Evolutionary conservation across 2,797 vertebrate species (phyloP).

Genomic region (Pteropus rufus): DNA sequence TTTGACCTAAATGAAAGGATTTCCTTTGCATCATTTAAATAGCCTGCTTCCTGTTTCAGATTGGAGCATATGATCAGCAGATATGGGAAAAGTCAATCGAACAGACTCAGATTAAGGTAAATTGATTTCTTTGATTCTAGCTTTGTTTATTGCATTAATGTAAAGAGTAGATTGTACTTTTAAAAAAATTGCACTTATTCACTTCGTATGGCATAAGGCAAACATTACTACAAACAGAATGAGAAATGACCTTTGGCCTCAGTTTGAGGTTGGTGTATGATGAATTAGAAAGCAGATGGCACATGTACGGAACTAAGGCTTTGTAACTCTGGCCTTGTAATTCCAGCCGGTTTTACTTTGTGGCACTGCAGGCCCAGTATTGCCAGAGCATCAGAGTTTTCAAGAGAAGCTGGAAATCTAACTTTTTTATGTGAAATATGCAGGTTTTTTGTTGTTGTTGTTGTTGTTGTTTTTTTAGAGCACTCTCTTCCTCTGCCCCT

Average conservation of each 20-base stretch:
- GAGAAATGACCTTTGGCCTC: background rate
- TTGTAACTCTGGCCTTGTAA: background rate
- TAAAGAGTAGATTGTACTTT: constrained; percentile 15
- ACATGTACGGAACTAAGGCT: background rate
- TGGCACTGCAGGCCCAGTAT: background rate
- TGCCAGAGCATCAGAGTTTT: constrained; percentile 9
- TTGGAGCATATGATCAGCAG: constrained; percentile 96
- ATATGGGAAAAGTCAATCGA: constrained; percentile 96
- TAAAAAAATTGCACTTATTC: background rate
- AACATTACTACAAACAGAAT: background rate
- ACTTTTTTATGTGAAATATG: background rate
- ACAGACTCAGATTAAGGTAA: constrained; percentile 92
- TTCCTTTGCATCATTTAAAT: constrained; percentile 30
- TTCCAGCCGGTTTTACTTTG: background rate
- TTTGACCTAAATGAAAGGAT: constrained; percentile 5
- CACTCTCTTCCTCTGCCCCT: background rate
- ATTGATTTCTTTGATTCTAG: constrained; percentile 40
- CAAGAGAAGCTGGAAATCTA: background rate
- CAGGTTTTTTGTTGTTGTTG: background rate
- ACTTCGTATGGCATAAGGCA: background rate
- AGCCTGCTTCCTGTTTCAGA: constrained; percentile 83
- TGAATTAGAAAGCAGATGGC: background rate
- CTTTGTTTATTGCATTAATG: constrained; percentile 29
- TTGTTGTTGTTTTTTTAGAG: too few species aligned
- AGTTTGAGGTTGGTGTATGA: background rate